Evolutionary conservation across 2,113 vertebrate species (phyloP).

Genomic region (Octodon degus): DNA sequence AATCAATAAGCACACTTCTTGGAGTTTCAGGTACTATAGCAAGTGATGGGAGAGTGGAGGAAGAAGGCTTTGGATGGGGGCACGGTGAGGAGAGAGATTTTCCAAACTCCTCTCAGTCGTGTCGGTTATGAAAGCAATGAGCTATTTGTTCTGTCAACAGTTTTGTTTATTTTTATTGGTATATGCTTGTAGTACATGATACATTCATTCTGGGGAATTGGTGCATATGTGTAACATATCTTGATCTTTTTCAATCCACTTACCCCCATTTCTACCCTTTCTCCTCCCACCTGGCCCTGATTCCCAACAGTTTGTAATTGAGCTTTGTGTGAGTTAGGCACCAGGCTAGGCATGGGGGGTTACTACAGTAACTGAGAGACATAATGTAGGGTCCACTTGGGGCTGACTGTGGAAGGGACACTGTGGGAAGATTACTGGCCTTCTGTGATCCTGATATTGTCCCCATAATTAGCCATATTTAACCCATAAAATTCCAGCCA

Average conservation of each 20-base stretch:
- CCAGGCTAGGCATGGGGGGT: neutral
- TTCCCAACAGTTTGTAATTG: neutral
- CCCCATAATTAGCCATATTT: neutral
- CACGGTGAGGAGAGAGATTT: neutral
- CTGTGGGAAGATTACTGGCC: neutral
- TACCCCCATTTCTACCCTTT: neutral
- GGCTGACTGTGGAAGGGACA: constrained; percentile 4
- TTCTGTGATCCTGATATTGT: neutral
- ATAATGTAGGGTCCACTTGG: neutral
- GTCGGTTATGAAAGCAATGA: constrained; percentile 34
- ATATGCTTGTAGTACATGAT: neutral
- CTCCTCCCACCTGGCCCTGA: neutral
- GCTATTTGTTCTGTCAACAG: neutral
- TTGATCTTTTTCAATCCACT: neutral
- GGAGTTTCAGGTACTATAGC: neutral
- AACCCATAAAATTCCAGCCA: neutral
- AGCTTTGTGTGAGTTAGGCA: neutral
- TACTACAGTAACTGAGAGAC: neutral
- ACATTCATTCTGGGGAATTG: neutral
- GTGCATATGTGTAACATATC: neutral
- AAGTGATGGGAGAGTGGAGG: neutral
- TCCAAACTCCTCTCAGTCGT: neutral
- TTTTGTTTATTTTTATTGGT: neutral
- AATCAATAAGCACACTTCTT: neutral
- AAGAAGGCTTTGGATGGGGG: neutral